Conservation (phyloP, 2,113 vertebrate species). For the Muntiacus reevesi region DNA sequence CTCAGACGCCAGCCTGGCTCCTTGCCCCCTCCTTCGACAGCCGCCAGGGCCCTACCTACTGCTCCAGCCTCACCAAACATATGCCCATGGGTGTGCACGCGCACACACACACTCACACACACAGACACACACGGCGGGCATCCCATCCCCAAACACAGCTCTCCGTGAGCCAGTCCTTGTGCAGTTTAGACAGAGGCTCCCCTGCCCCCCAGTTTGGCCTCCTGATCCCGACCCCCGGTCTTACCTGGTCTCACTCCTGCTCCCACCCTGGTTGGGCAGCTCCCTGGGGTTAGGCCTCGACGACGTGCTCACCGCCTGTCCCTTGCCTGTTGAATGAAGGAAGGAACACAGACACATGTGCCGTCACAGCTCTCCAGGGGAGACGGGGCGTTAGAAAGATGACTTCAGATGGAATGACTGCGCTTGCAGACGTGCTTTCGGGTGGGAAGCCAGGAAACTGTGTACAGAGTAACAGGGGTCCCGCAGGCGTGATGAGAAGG, state of each 20-base stretch:
- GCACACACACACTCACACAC: fast-evolving
- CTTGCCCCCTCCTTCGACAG: not conserved
- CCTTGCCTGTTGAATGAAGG: not conserved
- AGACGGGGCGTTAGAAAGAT: fast-evolving
- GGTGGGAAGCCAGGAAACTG: not conserved
- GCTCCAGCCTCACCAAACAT: not conserved
- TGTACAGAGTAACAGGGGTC: not conserved
- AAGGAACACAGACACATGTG: fast-evolving
- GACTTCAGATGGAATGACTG: fast-evolving
- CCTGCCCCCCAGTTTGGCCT: not conserved
- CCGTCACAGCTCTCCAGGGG: not conserved
- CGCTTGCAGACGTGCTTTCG: fast-evolving
- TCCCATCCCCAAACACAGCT: not conserved
- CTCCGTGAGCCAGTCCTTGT: fast-evolving
- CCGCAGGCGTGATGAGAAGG: not conserved
- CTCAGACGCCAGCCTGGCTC: too few relatives aligned
- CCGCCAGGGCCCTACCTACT: not conserved
- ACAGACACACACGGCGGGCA: not conserved
- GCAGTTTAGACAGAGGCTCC: not conserved
- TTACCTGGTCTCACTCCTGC: not conserved
- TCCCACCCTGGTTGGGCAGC: not conserved
- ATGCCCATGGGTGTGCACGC: fast-evolving
- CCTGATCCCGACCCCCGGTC: fast-evolving
- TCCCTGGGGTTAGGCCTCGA: not conserved
- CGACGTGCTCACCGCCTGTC: not conserved